Evolutionary conservation across 2,888 invertebrate genomes (phyloP).

Genomic region (Noctua janthina): DNA sequence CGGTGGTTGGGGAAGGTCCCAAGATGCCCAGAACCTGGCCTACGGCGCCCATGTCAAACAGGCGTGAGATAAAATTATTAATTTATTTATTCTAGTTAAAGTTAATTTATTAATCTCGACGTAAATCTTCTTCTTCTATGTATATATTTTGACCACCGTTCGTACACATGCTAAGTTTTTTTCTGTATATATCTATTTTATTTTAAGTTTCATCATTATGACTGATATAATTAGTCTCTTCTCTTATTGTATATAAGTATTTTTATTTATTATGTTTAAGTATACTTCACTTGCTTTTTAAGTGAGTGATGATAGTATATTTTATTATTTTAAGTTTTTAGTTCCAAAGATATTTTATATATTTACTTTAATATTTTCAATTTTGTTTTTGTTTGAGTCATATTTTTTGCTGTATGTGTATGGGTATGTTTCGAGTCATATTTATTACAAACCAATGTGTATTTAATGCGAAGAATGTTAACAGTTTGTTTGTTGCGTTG

Average conservation of each 20-base stretch:
- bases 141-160: conserved; percentile 66
- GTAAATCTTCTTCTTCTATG: conserved; percentile 52
- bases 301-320: conserved; percentile 53
- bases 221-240: conserved; percentile 74
- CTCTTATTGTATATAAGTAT: conserved; percentile 65
- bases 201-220: conserved; percentile 67
- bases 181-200: conserved; percentile 70
- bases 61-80: conserved; percentile 75
- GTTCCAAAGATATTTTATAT: conserved; percentile 86
- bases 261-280: conserved; percentile 62
- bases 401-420: conserved; percentile 74
- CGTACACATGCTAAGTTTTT: conserved; percentile 70
- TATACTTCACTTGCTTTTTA: conserved; percentile 51
- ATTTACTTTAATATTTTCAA: conserved; percentile 53
- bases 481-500: conserved; percentile 68
- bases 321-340: conserved; percentile 72
- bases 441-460: conserved; percentile 75
- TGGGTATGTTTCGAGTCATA: conserved; percentile 82
- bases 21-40: conserved; percentile 92
- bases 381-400: conserved; percentile 70
- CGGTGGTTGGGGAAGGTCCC: conserved; percentile 92
- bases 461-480: conserved; percentile 67
- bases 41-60: conserved; percentile 91
- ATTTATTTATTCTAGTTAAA: conserved; percentile 75
- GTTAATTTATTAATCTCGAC: conserved; percentile 69